Percentiles rank a stretch among this genome's conserved stretches.
Conservation (phyloP, 2,113 vertebrate genomes). For the Microtus richardsoni region DNA sequence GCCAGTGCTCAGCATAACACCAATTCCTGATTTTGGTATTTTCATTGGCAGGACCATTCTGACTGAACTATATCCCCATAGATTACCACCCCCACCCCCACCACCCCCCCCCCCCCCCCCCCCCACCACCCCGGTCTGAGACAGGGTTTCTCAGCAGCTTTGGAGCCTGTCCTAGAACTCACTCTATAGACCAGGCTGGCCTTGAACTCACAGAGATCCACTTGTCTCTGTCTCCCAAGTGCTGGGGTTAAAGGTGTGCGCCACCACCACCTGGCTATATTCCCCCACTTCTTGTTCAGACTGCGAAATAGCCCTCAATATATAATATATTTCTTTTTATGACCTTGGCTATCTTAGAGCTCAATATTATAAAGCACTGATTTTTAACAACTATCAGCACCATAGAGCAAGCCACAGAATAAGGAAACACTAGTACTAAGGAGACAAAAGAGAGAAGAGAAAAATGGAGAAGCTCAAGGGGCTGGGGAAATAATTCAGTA, state of each 20-base stretch:
- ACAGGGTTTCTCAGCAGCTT: too few species aligned
- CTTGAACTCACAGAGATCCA: too few species aligned
- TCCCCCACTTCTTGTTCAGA: constrained; percentile 35
- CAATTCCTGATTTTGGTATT: constrained; percentile 2
- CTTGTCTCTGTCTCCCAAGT: too few species aligned
- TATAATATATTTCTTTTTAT: constrained; percentile 4
- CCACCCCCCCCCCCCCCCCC: too few species aligned
- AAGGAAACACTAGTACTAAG: neutral
- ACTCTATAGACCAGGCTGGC: too few species aligned
- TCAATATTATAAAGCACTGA: constrained; percentile 51
- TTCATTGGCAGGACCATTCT: neutral
- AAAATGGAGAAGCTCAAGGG: constrained; percentile 25
- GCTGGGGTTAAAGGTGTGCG: too few species aligned
- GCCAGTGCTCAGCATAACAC: neutral
- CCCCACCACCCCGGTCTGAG: too few species aligned
- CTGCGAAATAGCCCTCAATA: constrained; percentile 34
- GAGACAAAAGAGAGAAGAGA: neutral
- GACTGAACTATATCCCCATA: neutral
- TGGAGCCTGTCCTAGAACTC: too few species aligned
- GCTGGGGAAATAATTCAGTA: neutral
- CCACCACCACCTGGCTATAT: too few species aligned
- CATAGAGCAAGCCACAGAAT: neutral
- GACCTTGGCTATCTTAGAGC: constrained; percentile 47
- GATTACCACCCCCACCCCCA: neutral
- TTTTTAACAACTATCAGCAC: neutral